Evolutionary conservation across 2,797 vertebrate species (phyloP), one percentile per base, ranked within the genome.

Genomic region (Gallirallus australis): DNA sequence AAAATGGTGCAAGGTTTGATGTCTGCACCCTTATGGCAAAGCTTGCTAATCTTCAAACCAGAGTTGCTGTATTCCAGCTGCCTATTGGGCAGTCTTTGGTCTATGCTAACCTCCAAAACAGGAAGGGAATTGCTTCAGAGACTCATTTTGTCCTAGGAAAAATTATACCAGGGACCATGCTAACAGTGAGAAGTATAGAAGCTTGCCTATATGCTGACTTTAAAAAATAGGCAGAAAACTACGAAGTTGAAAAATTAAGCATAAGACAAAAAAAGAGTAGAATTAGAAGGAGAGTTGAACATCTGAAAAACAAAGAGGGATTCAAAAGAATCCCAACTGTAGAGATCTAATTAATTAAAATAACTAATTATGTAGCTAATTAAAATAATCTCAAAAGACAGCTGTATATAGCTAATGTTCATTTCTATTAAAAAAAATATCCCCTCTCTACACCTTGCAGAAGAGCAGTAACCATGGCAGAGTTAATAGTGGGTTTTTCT

Each of bases 91-190:
- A 73, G 28, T 10, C 60, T 61, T 54, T 37, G 14, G 47, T 54
- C 28, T 56, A 4, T 63, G 33, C 8, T 48, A 64, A 72, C 15
- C 25, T 54, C 73, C 71, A 39, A 78, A 78, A 82, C 8, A 13
- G 20, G 53, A 57, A 89, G 33, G 25, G 33, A 64, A 24, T 92
- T 57, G 8, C 45, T 86, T 65, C 37, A 37, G 33, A 66, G 30
- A 30, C 23, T 9, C 7, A 45, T 64, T 84, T 81, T 71, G 25
- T 13, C 17, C 45, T 48, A 25, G 6, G 48, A 78, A 76, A 78
- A 79, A 19, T 25, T 39, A 35, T 45, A 6, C 10, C 35, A 66
- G 47, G 10, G n/a, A 35, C 5, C 24, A 33, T 0, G 0, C 4
- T 76, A 64, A 53, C 9, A 53, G 1, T 16, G 20, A 66, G 52